Evolutionary conservation across 2,113 vertebrate species (phyloP).

Genomic region (Origma solitaria): DNA sequence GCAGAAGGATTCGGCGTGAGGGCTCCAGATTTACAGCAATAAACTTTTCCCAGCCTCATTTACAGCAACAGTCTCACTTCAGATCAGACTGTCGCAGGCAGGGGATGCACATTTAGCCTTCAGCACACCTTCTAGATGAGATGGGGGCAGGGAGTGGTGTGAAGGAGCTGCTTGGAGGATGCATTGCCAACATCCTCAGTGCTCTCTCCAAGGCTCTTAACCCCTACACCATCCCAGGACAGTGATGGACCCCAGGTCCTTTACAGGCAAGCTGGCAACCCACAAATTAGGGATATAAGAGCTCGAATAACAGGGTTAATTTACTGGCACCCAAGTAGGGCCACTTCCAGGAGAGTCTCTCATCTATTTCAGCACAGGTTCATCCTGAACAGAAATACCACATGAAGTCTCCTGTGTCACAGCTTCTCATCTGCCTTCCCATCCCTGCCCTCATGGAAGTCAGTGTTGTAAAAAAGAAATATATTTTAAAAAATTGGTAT

Average conservation of each 20-base stretch:
- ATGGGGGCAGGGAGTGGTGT: background rate
- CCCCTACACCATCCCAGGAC: accelerated
- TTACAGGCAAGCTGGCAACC: background rate
- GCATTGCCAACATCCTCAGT: background rate
- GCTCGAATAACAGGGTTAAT: background rate
- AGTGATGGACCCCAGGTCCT: background rate
- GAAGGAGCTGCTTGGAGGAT: background rate
- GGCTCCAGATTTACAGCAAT: background rate
- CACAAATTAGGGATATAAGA: background rate
- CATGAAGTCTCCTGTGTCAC: background rate
- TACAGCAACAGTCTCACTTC: background rate
- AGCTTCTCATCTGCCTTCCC: background rate
- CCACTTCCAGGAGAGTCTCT: background rate
- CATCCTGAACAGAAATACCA: background rate
- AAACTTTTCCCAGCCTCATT: background rate
- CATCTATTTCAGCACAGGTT: background rate
- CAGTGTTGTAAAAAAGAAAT: background rate
- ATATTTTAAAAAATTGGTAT: background rate
- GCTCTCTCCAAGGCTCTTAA: background rate
- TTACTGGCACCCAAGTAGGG: background rate
- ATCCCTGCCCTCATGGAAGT: background rate
- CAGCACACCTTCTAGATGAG: background rate
- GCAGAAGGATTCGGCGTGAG: background rate
- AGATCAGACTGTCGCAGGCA: background rate
- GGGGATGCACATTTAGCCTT: background rate